These are phyloP conservation scores for Seira sanloemensis DNA, from an alignment of 2,888 invertebrate species.

Conservation along the genomic window DNA sequence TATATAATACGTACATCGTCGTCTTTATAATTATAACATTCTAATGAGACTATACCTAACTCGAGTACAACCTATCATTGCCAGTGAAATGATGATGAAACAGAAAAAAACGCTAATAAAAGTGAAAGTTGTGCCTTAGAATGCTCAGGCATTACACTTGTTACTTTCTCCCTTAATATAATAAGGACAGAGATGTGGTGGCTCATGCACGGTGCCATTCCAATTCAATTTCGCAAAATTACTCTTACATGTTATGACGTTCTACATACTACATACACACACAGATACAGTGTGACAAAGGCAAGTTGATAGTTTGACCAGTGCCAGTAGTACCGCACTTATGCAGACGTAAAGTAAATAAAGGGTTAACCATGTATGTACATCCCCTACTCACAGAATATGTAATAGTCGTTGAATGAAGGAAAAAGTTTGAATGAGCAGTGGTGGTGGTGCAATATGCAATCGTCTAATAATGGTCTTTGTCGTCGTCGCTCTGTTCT, in stretches of 20 bases:
- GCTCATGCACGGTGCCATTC: no score
- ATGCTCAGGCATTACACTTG: neutral
- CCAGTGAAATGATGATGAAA: neutral
- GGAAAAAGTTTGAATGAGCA: no score
- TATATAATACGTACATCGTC: no score
- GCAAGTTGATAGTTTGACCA: no score
- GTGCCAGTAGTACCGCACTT: no score
- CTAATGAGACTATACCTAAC: neutral
- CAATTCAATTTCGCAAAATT: constrained; percentile 29
- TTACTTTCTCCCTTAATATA: neutral
- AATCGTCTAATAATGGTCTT: neutral
- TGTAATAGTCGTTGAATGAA: no score
- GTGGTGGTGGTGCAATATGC: neutral
- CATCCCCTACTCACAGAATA: no score
- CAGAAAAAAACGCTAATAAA: neutral
- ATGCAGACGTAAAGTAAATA: no score
- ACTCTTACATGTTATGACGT: constrained; percentile 1
- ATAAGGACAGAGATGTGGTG: no score
- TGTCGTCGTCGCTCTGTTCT: neutral
- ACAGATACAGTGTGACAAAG: no score
- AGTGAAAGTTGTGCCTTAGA: neutral
- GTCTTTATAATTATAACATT: neutral
- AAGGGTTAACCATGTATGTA: no score
- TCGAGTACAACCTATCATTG: neutral
- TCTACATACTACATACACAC: no score